Percentiles rank a stretch among this genome's conserved stretches.
Evolutionary conservation across 2,113 vertebrate species (phyloP).

Genomic region (Pterocles gutturalis): DNA sequence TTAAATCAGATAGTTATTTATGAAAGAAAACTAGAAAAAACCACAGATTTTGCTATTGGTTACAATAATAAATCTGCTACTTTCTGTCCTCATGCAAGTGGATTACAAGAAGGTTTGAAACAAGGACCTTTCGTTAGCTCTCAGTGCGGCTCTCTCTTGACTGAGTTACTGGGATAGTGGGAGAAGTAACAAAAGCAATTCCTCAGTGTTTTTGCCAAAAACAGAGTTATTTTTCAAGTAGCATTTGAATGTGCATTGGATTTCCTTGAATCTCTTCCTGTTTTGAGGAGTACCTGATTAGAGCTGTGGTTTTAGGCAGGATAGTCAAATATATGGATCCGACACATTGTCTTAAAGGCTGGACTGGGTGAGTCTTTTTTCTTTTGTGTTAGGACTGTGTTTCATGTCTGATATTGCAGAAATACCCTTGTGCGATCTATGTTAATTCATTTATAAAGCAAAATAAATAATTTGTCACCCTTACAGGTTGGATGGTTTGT

Average conservation of each 20-base stretch:
- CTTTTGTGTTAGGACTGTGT: not conserved
- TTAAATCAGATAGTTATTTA: not conserved
- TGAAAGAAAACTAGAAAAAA: not conserved
- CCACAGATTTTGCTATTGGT: not conserved
- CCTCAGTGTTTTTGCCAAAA: constrained; percentile 1
- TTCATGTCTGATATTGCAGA: not conserved
- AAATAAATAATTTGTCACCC: not conserved
- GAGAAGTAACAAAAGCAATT: constrained; percentile 4
- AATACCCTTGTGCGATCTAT: not conserved
- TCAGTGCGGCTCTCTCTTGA: not conserved
- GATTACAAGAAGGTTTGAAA: not conserved
- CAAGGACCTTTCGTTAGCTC: not conserved
- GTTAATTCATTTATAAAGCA: not conserved
- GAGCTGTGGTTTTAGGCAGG: not conserved
- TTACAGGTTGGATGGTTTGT: not conserved
- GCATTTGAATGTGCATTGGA: not conserved
- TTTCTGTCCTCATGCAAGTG: not conserved
- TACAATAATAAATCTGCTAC: not conserved
- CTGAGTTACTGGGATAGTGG: not conserved
- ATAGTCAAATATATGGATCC: not conserved
- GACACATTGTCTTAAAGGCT: not conserved
- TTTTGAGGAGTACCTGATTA: not conserved
- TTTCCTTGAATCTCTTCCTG: not conserved
- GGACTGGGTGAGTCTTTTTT: not conserved
- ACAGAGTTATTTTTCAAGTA: constrained; percentile 22